Percentiles rank a stretch among this genome's conserved stretches.
phyloP scores from a whole-genome alignment of 1,140 invertebrate genomes.

The Zophobas morio region DNA sequence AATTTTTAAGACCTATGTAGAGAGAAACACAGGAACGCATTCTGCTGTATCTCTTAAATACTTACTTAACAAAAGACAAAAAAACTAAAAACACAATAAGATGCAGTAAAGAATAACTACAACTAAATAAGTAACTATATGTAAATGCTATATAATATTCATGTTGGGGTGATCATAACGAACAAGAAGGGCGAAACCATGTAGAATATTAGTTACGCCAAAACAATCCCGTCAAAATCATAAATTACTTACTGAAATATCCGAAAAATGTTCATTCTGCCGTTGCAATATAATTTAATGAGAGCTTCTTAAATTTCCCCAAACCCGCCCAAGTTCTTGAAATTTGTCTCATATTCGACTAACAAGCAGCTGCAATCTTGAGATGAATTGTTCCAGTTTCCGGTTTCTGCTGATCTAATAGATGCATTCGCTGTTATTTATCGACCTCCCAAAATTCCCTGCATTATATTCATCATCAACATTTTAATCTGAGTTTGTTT shows the following conservation, averaged over 20 bases:
- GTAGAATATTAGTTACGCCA: no score
- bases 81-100: no score
- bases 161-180: no score
- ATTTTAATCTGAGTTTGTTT: background rate
- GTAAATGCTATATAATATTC: no score
- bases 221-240: background rate
- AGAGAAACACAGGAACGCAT: no score
- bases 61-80: no score
- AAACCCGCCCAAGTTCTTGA: conserved; percentile 30
- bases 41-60: no score
- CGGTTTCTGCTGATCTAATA: conserved; percentile 35
- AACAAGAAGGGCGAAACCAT: no score
- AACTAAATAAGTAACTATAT: no score
- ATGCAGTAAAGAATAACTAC: no score
- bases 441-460: background rate
- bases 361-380: conserved; percentile 50
- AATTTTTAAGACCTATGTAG: no score
- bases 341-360: conserved; percentile 51
- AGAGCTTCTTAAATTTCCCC: conserved; percentile 45
- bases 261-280: background rate
- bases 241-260: no score
- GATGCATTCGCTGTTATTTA: conserved; percentile 13
- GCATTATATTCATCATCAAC: background rate
- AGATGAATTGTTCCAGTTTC: conserved; percentile 48
- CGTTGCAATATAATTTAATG: conserved; percentile 42